Evolutionary conservation across 2,113 vertebrate genomes (phyloP), one percentile per base, ranked within the genome.

Genomic region (Oxygymnocypris stewartii): DNA sequence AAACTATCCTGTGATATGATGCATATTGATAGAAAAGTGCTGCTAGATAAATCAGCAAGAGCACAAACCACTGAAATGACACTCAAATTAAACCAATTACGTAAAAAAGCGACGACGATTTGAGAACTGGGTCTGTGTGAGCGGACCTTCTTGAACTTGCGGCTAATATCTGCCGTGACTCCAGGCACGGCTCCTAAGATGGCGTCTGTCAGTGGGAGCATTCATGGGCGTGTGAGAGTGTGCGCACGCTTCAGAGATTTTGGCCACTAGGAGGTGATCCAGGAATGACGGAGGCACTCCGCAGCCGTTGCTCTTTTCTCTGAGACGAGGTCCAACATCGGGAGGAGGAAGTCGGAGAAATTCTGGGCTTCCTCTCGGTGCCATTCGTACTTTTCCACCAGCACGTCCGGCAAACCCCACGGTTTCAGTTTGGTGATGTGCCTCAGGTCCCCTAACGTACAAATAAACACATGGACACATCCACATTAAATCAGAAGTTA

Each of bases 381-480:
- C 98, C 98, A 99, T 91, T 99, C 97, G 0, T 99, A 99, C 92
- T 99, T 99, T 88, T 99, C 97, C 83, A 97, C 94, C 85, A 99
- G 90, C 79, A 99, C 98, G 87, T 98, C 97, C 40, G 95, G 91
- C 78, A 99, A 94, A 82, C 97, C 98, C 98, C 98, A 99, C 3
- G 98, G 97, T 91, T 99, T 99, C 93, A 99, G 95, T 92, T 97
- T 99, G 82, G 96, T 99, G 93, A 99, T 99, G 93, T 99, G 98
- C 87, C 98, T 97, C 90, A 99, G 95, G 83, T 99, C 98, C 76
- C 98, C 98, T 99, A 89, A 0, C 47, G 23, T 2, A 42, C 9
- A 47, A 79, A 84, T 35, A 73, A 51, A 83, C 1, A n/a, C 3
- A 73, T 73, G 20, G 37, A 73, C 37, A 42, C 69, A 12, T 73